Evolutionary conservation across 37 sponge, comb jelly and placozoan species (phyloP).

Genomic region (Tethya wilhelma): DNA sequence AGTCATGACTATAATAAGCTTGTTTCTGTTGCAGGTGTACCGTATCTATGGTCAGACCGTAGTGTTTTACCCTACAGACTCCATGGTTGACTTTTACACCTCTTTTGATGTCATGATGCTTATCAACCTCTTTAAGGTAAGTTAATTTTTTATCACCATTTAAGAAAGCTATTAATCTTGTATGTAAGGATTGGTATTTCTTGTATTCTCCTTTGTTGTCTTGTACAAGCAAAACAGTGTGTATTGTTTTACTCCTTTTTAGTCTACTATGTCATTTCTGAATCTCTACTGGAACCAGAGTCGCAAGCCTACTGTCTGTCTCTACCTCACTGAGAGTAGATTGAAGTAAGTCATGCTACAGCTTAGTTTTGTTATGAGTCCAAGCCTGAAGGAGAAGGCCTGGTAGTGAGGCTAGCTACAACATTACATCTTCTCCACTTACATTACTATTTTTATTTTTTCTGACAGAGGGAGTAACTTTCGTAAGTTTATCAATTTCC

Average conservation of each 20-base stretch:
- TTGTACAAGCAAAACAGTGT: background rate
- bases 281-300: conserved; percentile 82
- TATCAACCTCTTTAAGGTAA: conserved; percentile 74
- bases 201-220: no score
- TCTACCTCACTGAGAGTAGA: conserved; percentile 66
- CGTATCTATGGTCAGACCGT: conserved; percentile 69
- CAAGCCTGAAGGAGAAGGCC: conserved; percentile 60
- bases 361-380: no score
- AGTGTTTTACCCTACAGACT: conserved; percentile 81
- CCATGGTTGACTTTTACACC: conserved; percentile 88
- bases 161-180: no score
- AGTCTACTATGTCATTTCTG: conserved; percentile 63
- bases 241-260: background rate
- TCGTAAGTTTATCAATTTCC: conserved; percentile 65
- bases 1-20: background rate
- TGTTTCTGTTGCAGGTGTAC: conserved; percentile 77
- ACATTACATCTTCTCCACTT: background rate
- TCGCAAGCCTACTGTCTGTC: conserved; percentile 68
- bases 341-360: conserved; percentile 56
- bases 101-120: conserved; percentile 80
- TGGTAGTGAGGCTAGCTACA: conserved; percentile 44
- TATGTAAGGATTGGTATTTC: no score
- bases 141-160: no score
- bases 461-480: conserved; percentile 57
- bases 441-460: background rate